Conservation (phyloP, 2,113 vertebrate species). For the Mus pahari region DNA sequence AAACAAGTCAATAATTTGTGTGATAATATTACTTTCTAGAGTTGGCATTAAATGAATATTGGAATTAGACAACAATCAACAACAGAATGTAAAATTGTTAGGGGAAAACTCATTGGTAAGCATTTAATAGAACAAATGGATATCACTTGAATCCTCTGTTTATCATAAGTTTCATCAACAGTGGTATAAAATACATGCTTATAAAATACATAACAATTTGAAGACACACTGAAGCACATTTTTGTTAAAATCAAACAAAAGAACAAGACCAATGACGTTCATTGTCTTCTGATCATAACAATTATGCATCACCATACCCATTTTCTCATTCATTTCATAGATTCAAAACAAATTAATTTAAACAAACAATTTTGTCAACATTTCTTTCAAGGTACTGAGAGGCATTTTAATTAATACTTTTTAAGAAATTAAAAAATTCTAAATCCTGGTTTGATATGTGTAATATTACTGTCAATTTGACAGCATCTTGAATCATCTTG, state of each 20-base stretch:
- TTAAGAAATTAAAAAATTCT: not conserved
- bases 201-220: not conserved
- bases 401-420: not conserved
- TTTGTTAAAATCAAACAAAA: not conserved
- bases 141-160: not conserved
- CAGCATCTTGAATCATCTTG: not conserved
- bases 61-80: not conserved
- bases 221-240: not conserved
- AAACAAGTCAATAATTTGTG: not conserved
- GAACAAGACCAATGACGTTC: not conserved
- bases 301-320: not conserved
- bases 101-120: not conserved
- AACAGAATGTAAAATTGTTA: not conserved
- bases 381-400: not conserved
- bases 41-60: not conserved
- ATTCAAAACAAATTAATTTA: not conserved
- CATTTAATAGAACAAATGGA: not conserved
- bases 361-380: not conserved
- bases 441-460: not conserved
- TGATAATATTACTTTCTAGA: not conserved
- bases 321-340: not conserved
- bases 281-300: not conserved
- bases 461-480: not conserved
- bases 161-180: not conserved
- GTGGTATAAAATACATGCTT: not conserved